Base-by-base conservation (phyloP, 2,888 invertebrate genomes). In the Tenthredo distinguenda region DNA sequence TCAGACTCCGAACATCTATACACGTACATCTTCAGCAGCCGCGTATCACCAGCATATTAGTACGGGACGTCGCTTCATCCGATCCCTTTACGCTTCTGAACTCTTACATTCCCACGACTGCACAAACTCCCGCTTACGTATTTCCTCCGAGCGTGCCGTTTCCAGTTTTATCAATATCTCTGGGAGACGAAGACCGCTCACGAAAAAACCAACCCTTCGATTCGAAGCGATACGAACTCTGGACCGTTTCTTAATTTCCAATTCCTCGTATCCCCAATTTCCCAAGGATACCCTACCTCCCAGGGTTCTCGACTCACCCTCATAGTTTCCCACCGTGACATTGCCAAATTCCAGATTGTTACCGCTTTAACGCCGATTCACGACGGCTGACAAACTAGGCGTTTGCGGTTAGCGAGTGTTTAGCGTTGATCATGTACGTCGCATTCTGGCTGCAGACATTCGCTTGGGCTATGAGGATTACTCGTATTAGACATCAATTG, bases 291-390 rank as follows among this genome's bases (percentile, higher is more conserved):
- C 1, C n/a, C 71, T 0, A 7, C 43, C 47, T 21, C 12, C n/a
- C 1, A 26, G 72, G 40, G n/a, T 21, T 18, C 77, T 50, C 18
- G 50, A 55, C 31, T 55, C 1, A n/a, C 26, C 77, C 34, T 55
- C 77, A 34, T 26, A 31, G 15, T 12, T 1, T 34, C 50, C 15
- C 12, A n/a, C n/a, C 5, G 18, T 50, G 77, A 55, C 43, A 43
- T 26, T 31, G 10, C 43, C 55, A n/a, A 81, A 81, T 81, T 81
- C 62, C 81, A 40, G 62, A 58, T 21, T 62, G 62, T 62, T 62
- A 40, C 58, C 81, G 40, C 58, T 81, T 81, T 58, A 81, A 62
- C 34, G 21, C 81, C 81, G 62, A 81, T 81, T 81, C 62, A 81
- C 40, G 58, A 26, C 18, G 26, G 74, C 40, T 81, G 62, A 81